Conservation (phyloP, 2,113 vertebrate species). For the Helogale parvula region DNA sequence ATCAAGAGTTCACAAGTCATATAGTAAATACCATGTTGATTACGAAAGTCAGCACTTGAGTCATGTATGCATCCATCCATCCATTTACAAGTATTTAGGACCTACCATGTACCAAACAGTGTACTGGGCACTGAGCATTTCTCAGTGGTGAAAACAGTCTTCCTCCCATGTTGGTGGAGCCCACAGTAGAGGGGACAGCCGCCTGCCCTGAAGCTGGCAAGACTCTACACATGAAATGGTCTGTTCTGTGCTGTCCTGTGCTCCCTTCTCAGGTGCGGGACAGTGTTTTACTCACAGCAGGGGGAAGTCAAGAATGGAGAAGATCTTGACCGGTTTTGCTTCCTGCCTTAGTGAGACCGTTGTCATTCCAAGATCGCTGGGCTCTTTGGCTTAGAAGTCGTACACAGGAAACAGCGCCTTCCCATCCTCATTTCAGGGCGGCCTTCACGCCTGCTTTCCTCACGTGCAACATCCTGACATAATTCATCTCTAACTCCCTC, state of each 20-base stretch:
- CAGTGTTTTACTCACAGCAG: background rate
- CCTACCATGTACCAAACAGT: background rate
- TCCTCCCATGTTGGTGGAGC: background rate
- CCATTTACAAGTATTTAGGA: background rate
- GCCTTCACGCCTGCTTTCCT: background rate
- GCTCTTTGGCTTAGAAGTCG: constrained; percentile 44
- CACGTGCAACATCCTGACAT: background rate
- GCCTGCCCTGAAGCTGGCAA: background rate
- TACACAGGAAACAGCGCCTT: background rate
- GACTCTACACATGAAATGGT: background rate
- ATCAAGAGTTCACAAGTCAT: background rate
- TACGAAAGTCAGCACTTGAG: background rate
- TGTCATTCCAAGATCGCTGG: constrained; percentile 53
- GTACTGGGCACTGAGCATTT: too few species aligned
- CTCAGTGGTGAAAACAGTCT: background rate
- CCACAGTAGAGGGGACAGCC: background rate
- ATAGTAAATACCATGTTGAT: background rate
- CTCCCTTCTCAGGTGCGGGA: background rate
- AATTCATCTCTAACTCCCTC: constrained; percentile 4
- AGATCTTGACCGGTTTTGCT: constrained; percentile 29
- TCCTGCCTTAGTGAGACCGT: background rate
- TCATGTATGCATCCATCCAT: background rate
- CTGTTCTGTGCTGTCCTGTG: background rate
- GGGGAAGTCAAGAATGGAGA: background rate
- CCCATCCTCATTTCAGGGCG: background rate